phyloP scores from a whole-genome alignment of 2,888 invertebrate species.

The Mimumesa dahlbomi region DNA sequence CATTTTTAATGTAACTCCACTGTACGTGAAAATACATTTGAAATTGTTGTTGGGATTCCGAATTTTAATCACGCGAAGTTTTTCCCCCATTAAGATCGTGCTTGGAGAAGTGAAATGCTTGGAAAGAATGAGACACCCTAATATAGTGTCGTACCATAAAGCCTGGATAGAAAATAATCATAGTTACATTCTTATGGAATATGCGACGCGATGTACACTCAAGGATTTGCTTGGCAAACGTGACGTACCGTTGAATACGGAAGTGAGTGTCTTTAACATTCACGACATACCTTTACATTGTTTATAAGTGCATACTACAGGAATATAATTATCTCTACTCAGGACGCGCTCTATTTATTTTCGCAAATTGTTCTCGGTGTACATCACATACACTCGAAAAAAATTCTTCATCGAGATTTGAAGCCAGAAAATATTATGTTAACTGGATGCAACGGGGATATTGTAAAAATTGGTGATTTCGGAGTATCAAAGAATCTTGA shows the following conservation, averaged over 20 bases:
- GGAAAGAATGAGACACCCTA: slow-evolving; percentile 74
- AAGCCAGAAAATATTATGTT: slow-evolving; percentile 92
- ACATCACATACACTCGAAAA: slow-evolving; percentile 89
- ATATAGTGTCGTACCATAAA: slow-evolving; percentile 73
- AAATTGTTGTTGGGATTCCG: too few relatives aligned
- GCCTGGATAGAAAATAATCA: slow-evolving; percentile 72
- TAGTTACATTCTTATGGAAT: slow-evolving; percentile 91
- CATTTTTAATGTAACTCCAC: too few relatives aligned
- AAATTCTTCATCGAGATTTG: slow-evolving; percentile 91
- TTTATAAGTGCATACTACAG: too few relatives aligned
- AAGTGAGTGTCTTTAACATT: too few relatives aligned
- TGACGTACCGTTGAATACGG: slow-evolving; percentile 67
- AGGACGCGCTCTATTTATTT: slow-evolving; percentile 74
- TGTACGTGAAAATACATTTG: too few relatives aligned
- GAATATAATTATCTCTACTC: background rate
- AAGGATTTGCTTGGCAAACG: slow-evolving; percentile 85
- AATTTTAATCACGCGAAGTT: background rate
- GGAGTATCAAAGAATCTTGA: slow-evolving; percentile 85
- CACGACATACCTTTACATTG: too few relatives aligned
- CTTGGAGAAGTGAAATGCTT: slow-evolving; percentile 71
- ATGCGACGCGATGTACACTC: slow-evolving; percentile 89
- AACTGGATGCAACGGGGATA: slow-evolving; percentile 85
- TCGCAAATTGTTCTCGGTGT: slow-evolving; percentile 86
- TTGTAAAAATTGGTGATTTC: slow-evolving; percentile 92
- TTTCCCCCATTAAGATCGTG: slow-evolving; percentile 60